Conservation (phyloP, 2,113 vertebrate species). For the Struthio camelus region DNA sequence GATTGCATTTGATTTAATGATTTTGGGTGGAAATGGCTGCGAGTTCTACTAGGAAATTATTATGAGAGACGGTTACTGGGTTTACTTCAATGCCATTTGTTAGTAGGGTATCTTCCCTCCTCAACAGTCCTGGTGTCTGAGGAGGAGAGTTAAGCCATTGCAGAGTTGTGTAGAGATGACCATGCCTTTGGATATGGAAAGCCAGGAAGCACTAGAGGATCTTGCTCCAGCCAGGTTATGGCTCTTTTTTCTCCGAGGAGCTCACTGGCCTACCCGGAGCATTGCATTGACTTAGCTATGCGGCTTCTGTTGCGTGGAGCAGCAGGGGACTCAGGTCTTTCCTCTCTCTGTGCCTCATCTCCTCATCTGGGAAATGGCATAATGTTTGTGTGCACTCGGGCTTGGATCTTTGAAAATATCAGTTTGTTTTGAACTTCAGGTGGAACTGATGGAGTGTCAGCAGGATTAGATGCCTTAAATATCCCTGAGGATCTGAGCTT, state of each 20-base stretch:
- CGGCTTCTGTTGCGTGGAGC: neutral
- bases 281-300: neutral
- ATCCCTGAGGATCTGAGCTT: neutral
- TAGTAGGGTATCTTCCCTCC: neutral
- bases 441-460: neutral
- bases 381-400: neutral
- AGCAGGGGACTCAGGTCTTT: neutral
- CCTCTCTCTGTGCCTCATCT: neutral
- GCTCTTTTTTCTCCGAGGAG: neutral
- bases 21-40: neutral
- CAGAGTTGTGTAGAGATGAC: neutral
- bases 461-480: neutral
- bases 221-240: neutral
- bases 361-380: neutral
- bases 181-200: neutral
- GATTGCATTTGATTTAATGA: neutral
- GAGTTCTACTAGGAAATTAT: neutral
- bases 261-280: neutral
- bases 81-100: neutral
- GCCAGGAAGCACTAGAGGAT: neutral
- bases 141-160: neutral
- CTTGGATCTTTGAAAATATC: neutral
- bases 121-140: neutral
- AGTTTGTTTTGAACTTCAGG: neutral
- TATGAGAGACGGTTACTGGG: rapidly evolving